These are phyloP conservation scores for Holocentrus rufus DNA, from an alignment of 2,797 vertebrate species.

Conservation along the genomic window DNA sequence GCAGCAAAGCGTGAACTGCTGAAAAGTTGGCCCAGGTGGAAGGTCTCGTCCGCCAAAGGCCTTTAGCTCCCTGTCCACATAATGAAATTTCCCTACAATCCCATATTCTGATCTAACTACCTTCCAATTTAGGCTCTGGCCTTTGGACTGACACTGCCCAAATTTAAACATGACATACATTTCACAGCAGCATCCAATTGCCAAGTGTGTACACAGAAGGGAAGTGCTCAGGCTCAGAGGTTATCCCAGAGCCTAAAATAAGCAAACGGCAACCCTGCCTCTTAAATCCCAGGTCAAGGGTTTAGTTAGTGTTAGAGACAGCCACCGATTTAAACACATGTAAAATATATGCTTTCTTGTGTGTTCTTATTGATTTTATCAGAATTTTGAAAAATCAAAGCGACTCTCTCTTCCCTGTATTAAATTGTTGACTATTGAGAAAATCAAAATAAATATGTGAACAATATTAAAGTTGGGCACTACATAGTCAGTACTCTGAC, in stretches of 20 bases:
- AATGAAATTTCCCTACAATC: constrained; percentile 68
- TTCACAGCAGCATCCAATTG: constrained; percentile 10
- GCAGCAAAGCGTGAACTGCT: constrained; percentile 48
- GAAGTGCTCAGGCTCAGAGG: constrained; percentile 34
- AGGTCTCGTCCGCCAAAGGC: constrained; percentile 48
- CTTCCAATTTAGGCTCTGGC: constrained; percentile 52
- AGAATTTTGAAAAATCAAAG: background rate
- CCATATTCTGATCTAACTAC: constrained; percentile 52
- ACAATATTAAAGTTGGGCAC: constrained; percentile 14
- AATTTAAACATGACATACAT: constrained; percentile 43
- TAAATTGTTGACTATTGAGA: constrained; percentile 4
- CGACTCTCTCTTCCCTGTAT: background rate
- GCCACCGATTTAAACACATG: too few species aligned
- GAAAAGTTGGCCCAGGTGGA: constrained; percentile 57
- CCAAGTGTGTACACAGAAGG: constrained; percentile 43
- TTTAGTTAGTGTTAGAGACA: constrained; percentile 12
- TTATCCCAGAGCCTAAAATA: constrained; percentile 32
- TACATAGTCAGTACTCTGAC: background rate
- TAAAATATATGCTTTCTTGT: too few species aligned
- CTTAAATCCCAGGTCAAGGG: background rate
- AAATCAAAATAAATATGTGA: constrained; percentile 10
- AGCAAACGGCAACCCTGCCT: background rate
- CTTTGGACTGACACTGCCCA: constrained; percentile 28
- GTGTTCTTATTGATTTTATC: too few species aligned
- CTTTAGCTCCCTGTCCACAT: constrained; percentile 57